Evolutionary conservation across 1,140 invertebrate genomes (phyloP).

Genomic region (Proales similis): DNA sequence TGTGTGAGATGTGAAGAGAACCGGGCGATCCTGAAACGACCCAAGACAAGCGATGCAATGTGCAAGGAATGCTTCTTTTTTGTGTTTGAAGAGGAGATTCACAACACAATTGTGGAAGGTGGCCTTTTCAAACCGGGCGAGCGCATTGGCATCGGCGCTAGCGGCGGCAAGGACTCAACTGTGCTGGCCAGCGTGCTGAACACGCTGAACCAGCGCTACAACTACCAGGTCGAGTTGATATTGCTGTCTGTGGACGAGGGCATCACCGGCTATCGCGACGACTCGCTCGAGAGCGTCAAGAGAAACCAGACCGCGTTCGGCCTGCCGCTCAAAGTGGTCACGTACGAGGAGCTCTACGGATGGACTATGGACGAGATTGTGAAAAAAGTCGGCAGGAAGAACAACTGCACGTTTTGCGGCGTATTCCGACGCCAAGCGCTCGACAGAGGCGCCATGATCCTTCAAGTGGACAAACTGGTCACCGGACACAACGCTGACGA

Average conservation of each 20-base stretch:
- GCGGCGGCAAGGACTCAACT: constrained; percentile 98
- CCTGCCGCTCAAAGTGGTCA: constrained; percentile 87
- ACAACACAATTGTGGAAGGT: constrained; percentile 79
- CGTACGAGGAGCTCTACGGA: constrained; percentile 90
- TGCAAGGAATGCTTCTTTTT: constrained; percentile 91
- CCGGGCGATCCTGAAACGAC: constrained; percentile 14
- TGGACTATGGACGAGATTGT: constrained; percentile 99
- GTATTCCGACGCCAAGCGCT: constrained; percentile 91
- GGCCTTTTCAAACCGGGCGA: constrained; percentile 76
- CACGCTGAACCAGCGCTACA: constrained; percentile 76
- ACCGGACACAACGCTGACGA: constrained; percentile 99
- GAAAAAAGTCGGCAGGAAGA: constrained; percentile 82
- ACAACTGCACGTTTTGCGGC: constrained; percentile 98
- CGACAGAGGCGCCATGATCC: constrained; percentile 77
- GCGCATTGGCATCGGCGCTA: constrained; percentile 87
- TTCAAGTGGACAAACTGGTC: constrained; percentile 83
- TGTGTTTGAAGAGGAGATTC: constrained; percentile 91
- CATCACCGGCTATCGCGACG: constrained; percentile 93
- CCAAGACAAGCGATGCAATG: constrained; percentile 60
- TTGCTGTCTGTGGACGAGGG: constrained; percentile 96
- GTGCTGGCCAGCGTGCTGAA: constrained; percentile 83
- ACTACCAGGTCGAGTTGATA: constrained; percentile 82
- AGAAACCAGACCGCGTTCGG: constrained; percentile 79
- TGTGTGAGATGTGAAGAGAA: constrained; percentile 29
- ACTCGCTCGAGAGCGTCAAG: constrained; percentile 93